Evolutionary conservation across 2,797 vertebrate genomes (phyloP).

Genomic region (Danio choprae): DNA sequence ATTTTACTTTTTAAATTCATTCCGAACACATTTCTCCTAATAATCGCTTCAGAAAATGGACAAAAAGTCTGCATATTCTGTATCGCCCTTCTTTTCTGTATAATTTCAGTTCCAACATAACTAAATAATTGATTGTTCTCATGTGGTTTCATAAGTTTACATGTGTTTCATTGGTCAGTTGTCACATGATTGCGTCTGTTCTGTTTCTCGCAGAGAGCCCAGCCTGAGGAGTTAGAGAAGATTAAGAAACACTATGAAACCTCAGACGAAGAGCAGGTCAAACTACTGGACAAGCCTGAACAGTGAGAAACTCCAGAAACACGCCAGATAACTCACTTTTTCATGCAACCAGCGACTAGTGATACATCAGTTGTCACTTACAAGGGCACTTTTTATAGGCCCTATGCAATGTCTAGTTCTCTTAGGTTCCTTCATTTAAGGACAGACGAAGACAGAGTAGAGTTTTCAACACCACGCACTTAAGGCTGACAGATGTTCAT

Average conservation of each 20-base stretch:
- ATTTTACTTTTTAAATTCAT: not conserved
- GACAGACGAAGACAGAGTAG: not conserved
- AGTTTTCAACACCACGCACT: conserved; percentile 7
- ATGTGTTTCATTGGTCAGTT: conserved; percentile 12
- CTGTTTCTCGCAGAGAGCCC: conserved; percentile 83
- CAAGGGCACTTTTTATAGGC: conserved; percentile 2
- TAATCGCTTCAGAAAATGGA: not conserved
- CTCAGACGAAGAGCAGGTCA: conserved; percentile 88
- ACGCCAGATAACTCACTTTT: conserved; percentile 31
- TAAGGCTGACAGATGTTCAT: not conserved
- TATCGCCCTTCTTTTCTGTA: not conserved
- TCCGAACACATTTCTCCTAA: not conserved
- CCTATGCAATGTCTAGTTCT: not conserved
- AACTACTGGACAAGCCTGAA: conserved; percentile 96
- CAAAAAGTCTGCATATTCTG: not conserved
- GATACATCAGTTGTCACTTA: conserved; percentile 21
- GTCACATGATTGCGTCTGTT: conserved; percentile 46
- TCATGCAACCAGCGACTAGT: conserved; percentile 1
- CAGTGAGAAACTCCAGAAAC: conserved; percentile 82
- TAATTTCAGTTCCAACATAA: conserved; percentile 1
- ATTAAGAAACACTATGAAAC: conserved; percentile 89
- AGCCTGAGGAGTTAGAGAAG: conserved; percentile 90
- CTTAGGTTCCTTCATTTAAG: not conserved
- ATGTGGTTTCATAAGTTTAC: conserved; percentile 24
- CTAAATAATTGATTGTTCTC: not conserved